These are phyloP conservation scores for Dolichomitus sp. DNA, from an alignment of 2,888 invertebrate genomes.

Conservation along the genomic window DNA sequence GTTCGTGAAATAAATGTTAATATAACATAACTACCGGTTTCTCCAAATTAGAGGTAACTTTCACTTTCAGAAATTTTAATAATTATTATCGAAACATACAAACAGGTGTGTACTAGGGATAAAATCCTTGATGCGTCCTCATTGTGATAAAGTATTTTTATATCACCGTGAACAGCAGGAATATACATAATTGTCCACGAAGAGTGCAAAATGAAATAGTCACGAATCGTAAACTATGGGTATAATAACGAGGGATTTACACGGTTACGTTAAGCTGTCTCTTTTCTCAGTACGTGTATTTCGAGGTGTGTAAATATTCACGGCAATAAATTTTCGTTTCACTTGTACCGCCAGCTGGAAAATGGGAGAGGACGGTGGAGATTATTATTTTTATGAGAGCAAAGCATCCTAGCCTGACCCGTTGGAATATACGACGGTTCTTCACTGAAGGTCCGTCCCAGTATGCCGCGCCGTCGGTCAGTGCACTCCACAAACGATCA, in stretches of 20 bases:
- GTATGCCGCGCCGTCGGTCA: conserved; percentile 16
- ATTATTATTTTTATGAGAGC: conserved; percentile 56
- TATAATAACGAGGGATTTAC: neutral
- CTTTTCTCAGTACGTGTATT: conserved; percentile 1
- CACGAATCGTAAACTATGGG: neutral
- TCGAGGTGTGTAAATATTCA: neutral
- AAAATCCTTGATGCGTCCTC: no score
- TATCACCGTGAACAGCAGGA: no score
- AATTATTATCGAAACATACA: no score
- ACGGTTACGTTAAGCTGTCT: neutral
- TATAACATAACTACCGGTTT: no score
- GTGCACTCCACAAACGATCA: conserved; percentile 55
- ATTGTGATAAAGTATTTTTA: no score
- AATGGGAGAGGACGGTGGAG: conserved; percentile 12
- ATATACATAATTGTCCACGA: neutral
- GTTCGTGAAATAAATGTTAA: no score
- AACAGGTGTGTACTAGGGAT: no score
- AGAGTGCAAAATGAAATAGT: neutral
- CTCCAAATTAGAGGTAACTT: no score
- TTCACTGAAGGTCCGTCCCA: conserved; percentile 8
- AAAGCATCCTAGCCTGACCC: conserved; percentile 29
- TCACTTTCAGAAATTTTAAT: no score
- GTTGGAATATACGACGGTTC: conserved; percentile 38
- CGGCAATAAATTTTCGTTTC: conserved; percentile 32
- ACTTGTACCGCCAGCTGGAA: conserved; percentile 9